Evolutionary conservation across 2,113 vertebrate species (phyloP).

Genomic region (Solea senegalensis): DNA sequence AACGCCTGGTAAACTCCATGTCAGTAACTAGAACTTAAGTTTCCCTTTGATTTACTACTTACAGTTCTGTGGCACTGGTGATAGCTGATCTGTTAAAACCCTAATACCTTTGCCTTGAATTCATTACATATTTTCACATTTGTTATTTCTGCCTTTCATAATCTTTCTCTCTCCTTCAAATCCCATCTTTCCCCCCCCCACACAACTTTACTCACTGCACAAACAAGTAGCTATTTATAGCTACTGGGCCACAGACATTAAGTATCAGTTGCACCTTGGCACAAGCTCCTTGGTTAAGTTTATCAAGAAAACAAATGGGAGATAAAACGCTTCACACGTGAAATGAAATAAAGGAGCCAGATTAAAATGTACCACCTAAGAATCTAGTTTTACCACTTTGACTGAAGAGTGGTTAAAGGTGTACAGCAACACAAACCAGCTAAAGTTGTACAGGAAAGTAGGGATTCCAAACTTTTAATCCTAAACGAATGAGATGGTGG

Average conservation of each 20-base stretch:
- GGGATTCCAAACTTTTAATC: too few relatives aligned
- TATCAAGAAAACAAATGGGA: neutral
- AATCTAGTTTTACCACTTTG: too few relatives aligned
- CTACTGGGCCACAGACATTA: slow-evolving; percentile 55
- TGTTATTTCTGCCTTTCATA: neutral
- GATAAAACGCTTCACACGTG: neutral
- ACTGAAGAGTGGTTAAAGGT: too few relatives aligned
- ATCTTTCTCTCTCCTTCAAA: neutral
- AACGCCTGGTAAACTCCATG: slow-evolving; percentile 67
- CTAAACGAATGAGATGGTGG: too few relatives aligned
- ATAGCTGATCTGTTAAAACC: too few relatives aligned
- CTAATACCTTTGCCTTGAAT: too few relatives aligned
- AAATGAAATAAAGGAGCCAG: too few relatives aligned
- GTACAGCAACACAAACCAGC: too few relatives aligned
- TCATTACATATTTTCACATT: neutral
- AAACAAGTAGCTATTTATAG: slow-evolving; percentile 75
- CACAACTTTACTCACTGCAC: slow-evolving; percentile 17
- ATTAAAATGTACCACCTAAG: too few relatives aligned
- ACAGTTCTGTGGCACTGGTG: too few relatives aligned
- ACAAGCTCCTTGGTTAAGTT: neutral
- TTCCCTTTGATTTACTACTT: neutral
- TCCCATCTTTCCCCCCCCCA: slow-evolving; percentile 4
- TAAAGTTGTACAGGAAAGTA: too few relatives aligned
- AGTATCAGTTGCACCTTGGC: slow-evolving; percentile 48
- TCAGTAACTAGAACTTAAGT: too few relatives aligned